Evolutionary conservation across 2,113 vertebrate species (phyloP).

Genomic region (Argyrosomus japonicus): DNA sequence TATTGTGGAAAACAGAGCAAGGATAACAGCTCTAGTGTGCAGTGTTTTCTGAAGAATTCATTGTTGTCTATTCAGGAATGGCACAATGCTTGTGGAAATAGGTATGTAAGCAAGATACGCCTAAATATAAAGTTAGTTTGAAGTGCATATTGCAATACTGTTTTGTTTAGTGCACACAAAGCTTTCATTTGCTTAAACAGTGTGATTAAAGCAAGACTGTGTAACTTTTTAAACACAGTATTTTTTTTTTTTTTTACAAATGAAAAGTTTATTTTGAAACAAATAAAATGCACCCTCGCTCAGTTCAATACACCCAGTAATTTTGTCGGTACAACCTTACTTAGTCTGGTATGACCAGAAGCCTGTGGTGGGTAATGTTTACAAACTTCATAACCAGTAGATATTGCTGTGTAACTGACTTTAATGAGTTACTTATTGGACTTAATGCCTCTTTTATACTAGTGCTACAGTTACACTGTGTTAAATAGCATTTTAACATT

Average conservation of each 20-base stretch:
- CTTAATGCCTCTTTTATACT: too few species aligned
- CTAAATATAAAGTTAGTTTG: constrained; percentile 9
- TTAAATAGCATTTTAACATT: too few species aligned
- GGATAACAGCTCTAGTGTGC: constrained; percentile 44
- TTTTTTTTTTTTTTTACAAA: neutral
- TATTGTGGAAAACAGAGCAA: constrained; percentile 52
- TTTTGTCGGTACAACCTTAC: neutral
- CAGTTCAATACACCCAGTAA: neutral
- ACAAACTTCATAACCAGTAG: neutral
- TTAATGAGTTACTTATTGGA: too few species aligned
- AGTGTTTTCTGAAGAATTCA: constrained; percentile 20
- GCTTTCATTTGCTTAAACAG: neutral
- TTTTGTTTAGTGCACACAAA: neutral
- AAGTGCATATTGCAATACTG: neutral
- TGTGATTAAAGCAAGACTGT: neutral
- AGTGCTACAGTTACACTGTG: too few species aligned
- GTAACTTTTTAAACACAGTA: neutral
- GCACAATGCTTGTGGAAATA: neutral
- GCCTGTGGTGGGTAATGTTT: neutral
- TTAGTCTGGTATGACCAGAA: too few species aligned
- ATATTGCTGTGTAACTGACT: neutral
- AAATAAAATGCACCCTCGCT: neutral
- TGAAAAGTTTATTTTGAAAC: neutral
- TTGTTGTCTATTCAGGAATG: constrained; percentile 30
- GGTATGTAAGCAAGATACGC: neutral